phyloP scores from a whole-genome alignment of 2,888 invertebrate genomes.

The Scaptomyza flava region DNA sequence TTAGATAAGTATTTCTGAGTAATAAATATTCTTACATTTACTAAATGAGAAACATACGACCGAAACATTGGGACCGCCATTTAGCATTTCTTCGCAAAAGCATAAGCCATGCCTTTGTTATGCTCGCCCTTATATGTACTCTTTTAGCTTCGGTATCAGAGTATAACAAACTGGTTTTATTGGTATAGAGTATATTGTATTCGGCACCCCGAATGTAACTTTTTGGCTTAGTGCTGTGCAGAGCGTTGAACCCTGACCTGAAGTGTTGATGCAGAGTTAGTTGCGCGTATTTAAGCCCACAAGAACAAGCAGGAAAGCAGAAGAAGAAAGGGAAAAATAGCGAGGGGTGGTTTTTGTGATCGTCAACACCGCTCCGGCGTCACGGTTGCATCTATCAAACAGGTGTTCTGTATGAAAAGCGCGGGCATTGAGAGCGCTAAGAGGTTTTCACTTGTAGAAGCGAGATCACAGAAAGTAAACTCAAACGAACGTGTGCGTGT shows the following conservation, averaged over 20 bases:
- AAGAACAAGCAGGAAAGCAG: constrained; percentile 13
- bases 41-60: no score
- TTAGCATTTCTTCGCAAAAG: no score
- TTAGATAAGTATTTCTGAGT: no score
- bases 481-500: constrained; percentile 3
- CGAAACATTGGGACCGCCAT: no score
- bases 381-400: constrained; percentile 59
- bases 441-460: constrained; percentile 43
- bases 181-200: constrained; percentile 1
- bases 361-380: constrained; percentile 36
- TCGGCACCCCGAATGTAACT: background rate
- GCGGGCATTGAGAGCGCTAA: constrained; percentile 44
- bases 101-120: no score
- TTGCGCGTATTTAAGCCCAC: constrained; percentile 19
- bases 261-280: constrained; percentile 10
- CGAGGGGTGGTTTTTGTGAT: constrained; percentile 61
- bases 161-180: background rate
- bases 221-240: constrained; percentile 13
- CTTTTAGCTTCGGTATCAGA: background rate
- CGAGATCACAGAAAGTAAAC: constrained; percentile 45
- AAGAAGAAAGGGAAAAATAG: constrained; percentile 23
- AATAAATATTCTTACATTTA: no score
- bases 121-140: background rate
- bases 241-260: constrained; percentile 53
- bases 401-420: constrained; percentile 60